Evolutionary conservation across 2,888 invertebrate species (phyloP).

Genomic region (Pharmacophagus antenor): DNA sequence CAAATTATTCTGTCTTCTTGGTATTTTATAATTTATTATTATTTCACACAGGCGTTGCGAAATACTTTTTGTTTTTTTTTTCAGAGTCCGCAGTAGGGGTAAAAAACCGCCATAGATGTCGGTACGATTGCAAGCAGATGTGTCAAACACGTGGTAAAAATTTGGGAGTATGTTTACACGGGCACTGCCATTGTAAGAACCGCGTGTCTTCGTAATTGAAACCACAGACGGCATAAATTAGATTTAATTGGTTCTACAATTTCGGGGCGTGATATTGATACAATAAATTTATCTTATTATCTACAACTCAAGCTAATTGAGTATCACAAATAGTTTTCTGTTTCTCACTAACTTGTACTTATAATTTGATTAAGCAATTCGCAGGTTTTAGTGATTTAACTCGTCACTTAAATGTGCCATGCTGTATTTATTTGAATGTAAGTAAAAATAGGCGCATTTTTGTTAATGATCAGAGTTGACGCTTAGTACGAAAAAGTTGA

Average conservation of each 20-base stretch:
- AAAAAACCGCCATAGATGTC: conserved; percentile 35
- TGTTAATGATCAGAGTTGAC: too few relatives aligned
- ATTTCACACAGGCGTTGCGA: too few relatives aligned
- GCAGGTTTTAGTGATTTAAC: background rate
- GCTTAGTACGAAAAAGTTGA: too few relatives aligned
- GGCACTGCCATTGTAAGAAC: conserved; percentile 36
- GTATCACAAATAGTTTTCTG: background rate
- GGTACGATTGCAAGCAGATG: conserved; percentile 41
- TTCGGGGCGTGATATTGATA: background rate
- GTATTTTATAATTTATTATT: background rate
- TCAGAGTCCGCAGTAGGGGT: conserved; percentile 39
- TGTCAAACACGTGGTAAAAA: conserved; percentile 44
- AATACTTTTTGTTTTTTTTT: background rate
- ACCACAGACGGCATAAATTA: background rate
- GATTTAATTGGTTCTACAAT: background rate
- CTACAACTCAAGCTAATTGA: background rate
- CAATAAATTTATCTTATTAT: background rate
- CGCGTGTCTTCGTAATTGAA: conserved; percentile 9
- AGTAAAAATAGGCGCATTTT: too few relatives aligned
- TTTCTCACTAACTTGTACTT: background rate
- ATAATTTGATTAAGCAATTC: background rate
- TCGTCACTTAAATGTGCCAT: background rate
- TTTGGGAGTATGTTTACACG: conserved; percentile 40
- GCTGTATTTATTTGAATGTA: background rate
- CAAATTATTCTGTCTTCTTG: background rate